Base-by-base conservation (phyloP, 1,140 invertebrate genomes). In the Druon quercuslanigerum region DNA sequence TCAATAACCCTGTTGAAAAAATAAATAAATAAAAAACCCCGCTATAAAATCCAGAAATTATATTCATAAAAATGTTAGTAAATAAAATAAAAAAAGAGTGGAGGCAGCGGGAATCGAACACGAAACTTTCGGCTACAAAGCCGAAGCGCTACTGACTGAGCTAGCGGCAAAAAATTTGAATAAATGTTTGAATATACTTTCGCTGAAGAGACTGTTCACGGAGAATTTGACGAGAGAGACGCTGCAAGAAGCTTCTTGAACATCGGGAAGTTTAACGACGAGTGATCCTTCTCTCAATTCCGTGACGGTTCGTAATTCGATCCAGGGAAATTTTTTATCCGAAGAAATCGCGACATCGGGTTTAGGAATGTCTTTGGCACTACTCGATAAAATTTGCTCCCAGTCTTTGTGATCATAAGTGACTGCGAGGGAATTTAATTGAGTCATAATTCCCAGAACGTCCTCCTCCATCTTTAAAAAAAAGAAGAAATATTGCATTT, bases 401-500 rank as follows among this genome's bases (percentile, higher is more conserved):
- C 91, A 92, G 75, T 92, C 93, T 70, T 91, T 91, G 81, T 96
- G 95, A 85, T 95, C 93, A 79, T 96, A 96, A n/a, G 92, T 94
- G 2, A 96, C 86, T 76, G 93, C 92, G 56, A 96, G 91, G 78
- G 92, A 94, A 84, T 95, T 95, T 19, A 96, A 91, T 84, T 94
- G 94, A 3, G 95, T 92, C 79, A 94, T 94, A 17, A 96, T 86
- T 79, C 94, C 94, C 46, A 96, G 86, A 33, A 94, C 88, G 60
- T 93, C 91, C 66, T 95, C 93, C 81, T 95, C 94, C 51, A 96
- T 84, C 94, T 95, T 91, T 91, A 70, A 72, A 84, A 12, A 85
- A 78, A 74, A 78, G 33, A 60, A 73, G 72, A 46, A 14, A 16
- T 76, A 79, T 73, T 14, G 51, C 46, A 56, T 54, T 75, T 60